These are phyloP conservation scores for Sarcophaga variegata DNA, from an alignment of 2,888 invertebrate genomes.

Conservation along the genomic window DNA sequence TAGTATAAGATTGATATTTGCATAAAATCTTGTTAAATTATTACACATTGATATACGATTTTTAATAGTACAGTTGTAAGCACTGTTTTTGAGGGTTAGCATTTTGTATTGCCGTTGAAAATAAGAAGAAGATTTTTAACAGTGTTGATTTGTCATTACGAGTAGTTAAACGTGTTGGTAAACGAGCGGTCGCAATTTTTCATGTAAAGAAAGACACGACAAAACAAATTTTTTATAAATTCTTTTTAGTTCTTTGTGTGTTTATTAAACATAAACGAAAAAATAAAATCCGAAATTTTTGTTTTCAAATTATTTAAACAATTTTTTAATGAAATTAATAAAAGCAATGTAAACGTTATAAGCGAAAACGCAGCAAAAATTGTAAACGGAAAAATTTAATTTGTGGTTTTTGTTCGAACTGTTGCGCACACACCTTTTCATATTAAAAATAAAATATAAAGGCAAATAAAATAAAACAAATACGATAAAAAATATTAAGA, in stretches of 20 bases:
- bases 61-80: background rate
- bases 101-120: background rate
- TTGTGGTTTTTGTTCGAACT: constrained; percentile 64
- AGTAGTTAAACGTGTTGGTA: constrained; percentile 54
- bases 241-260: constrained; percentile 30
- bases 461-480: constrained; percentile 34
- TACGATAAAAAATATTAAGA: constrained; percentile 46
- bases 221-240: constrained; percentile 42
- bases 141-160: constrained; percentile 66
- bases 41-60: background rate
- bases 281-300: constrained; percentile 7
- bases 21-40: too few relatives aligned
- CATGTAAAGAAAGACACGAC: constrained; percentile 25
- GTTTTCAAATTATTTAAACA: background rate
- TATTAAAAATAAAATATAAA: constrained; percentile 34
- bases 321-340: background rate
- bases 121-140: constrained; percentile 49
- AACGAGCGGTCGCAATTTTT: constrained; percentile 51
- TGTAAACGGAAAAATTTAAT: background rate
- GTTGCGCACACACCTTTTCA: constrained; percentile 70
- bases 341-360: background rate
- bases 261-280: constrained; percentile 23
- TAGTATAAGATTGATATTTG: too few relatives aligned
- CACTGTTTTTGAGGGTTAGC: background rate
- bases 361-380: background rate